Evolutionary conservation across 2,113 vertebrate genomes (phyloP), one percentile per base, ranked within the genome.

Genomic region (Paramormyrops kingsleyae): DNA sequence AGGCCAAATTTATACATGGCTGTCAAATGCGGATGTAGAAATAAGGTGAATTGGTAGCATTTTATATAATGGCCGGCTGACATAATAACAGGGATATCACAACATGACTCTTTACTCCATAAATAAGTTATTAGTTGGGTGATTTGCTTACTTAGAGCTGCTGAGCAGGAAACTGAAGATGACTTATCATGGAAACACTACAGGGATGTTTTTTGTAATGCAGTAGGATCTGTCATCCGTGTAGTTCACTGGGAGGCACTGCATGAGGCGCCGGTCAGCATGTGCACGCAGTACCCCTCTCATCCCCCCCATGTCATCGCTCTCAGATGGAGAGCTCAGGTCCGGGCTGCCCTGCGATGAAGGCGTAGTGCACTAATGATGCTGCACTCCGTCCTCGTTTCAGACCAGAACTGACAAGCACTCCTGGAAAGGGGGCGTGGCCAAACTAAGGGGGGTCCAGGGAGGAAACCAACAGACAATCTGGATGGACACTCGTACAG

Each of bases 1-100:
- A 59, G 52, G 53, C n/a, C 89, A 89, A 27, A 46, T 53, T 62
- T 87, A 80, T 56, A 83, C 39, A 53, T 56, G 50, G 89, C 42
- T 46, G 24, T 62, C 50, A 62, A 27, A 47, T 83, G 80, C n/a
- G 31, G 44, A 89, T 83, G 9, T 24, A 19, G 21, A 27, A 31
- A 85, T 12, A 59, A 42, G 80, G 35, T 83, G 10, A 46, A 17
- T 35, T 27, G n/a, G 24, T 62, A 62, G 24, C 21, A n/a, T 9
- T 62, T 59, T 59, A 12, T 9, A 49, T 27, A 56, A 53, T 3
- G 15, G 74, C 2, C 5, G 1, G 3, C 83, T n/a, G 83, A 49
- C 21, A n/a, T 53, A 56, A 53, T 35, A 35, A 80, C 15, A 42
- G 4, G 17, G 35, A 80, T 42, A 80, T 80, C 31, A 21, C 17